Evolutionary conservation across 2,797 vertebrate species (phyloP), one percentile per base, ranked within the genome.

Genomic region (Sebastes diploproa): DNA sequence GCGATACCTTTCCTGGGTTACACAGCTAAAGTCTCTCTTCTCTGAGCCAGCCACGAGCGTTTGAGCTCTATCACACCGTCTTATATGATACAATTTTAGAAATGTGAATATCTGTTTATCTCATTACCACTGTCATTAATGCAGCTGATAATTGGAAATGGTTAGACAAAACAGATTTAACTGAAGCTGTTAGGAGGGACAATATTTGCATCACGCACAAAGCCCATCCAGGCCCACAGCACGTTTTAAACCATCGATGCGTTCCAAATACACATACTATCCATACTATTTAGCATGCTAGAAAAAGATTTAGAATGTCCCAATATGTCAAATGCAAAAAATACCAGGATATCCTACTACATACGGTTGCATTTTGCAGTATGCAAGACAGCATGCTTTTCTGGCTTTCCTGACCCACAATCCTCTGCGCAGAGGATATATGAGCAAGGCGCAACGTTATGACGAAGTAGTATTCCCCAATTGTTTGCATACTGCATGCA

Each of bases 1-100:
- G 36, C 60, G 59, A 84, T 66, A 79, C 56, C 27, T 80, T 80
- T 75, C 42, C 64, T 77, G 22, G 25, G 50, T 75, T 71, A 52
- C 65, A 50, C 14, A 52, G 29, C 56, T 72, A 30, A 76, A 23
- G 71, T 54, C 29, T 13, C 60, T n/a, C 3, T 32, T 69, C 54
- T 78, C 46, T 55, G 22, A 25, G 50, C 34, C 55, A 66, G 12
- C 59, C 54, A 46, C 7, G 6, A 55, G 20, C 2, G 18, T 66
- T 52, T 63, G 23, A 42, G 13, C 27, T 32, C 2, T 29, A 14
- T 50, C 34, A 50, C 13, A 69, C 6, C 14, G 46, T 73, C 46
- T 60, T 16, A 14, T 11, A 13, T 34, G 9, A 30, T n/a, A 10
- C n/a, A 46, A 66, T 50, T 67, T 54, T 66, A 46, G 46, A 66